Evolutionary conservation across 2,888 invertebrate genomes (phyloP).

Genomic region (Macaria liturata): DNA sequence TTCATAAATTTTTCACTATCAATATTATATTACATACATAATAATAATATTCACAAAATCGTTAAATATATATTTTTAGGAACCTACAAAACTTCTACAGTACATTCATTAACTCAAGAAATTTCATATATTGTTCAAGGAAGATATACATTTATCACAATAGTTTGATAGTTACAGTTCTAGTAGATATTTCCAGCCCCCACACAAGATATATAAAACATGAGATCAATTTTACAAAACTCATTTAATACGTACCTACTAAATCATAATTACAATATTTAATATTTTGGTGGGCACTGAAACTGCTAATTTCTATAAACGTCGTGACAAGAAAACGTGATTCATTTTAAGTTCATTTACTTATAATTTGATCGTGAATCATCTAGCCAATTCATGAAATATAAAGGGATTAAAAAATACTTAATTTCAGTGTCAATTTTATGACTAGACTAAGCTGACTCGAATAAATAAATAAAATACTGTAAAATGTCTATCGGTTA

Average conservation of each 20-base stretch:
- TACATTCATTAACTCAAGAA: conserved; percentile 22
- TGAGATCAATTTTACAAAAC: conserved; percentile 4
- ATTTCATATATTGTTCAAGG: conserved; percentile 32
- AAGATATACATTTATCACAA: conserved; percentile 64
- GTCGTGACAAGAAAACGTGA: conserved; percentile 17
- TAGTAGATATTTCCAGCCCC: conserved; percentile 13
- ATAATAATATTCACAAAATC: conserved; percentile 58
- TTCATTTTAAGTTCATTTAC: neutral
- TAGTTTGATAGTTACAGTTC: conserved; percentile 43
- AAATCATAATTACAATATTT: too few relatives aligned
- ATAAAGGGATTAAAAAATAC: too few relatives aligned
- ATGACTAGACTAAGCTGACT: too few relatives aligned
- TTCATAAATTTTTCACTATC: conserved; percentile 72
- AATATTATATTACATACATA: conserved; percentile 40
- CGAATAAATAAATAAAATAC: too few relatives aligned
- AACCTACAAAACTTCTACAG: conserved; percentile 39
- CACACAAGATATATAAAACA: conserved; percentile 5
- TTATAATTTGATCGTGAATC: too few relatives aligned
- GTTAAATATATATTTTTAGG: conserved; percentile 41
- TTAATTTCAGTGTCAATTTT: too few relatives aligned
- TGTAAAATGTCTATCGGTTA: too few relatives aligned
- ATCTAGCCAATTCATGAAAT: too few relatives aligned
- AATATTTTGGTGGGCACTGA: conserved; percentile 5
- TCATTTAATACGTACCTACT: too few relatives aligned
- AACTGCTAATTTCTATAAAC: conserved; percentile 16